Evolutionary conservation across 2,888 invertebrate species (phyloP), one percentile per base, ranked within the genome.

Genomic region (Bellardia bayeri): DNA sequence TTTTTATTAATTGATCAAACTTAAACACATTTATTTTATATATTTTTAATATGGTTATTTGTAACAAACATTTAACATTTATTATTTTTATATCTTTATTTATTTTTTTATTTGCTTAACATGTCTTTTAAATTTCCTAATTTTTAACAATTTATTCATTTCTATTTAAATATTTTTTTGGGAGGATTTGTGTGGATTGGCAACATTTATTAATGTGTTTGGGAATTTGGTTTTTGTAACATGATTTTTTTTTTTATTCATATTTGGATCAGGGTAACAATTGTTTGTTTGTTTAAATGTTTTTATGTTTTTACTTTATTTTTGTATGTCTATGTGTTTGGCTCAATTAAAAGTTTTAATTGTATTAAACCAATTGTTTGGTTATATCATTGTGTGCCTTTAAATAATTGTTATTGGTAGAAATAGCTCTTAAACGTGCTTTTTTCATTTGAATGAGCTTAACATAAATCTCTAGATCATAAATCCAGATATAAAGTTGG

Each of bases 11-110:
- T 71, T 40, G 9, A 54, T 91, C 90, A 91, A 92, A 92, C 92
- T 91, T 91, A 91, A 91, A 91, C 90, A 90, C 90, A 90, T 88
- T 86, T 90, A 88, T 91, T 90, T 40, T 23, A 64, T 37, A 37
- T 49, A 23, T 33, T 68, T 56, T 51, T 54, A n/a, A 90, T 89
- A 66, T 80, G 69, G 74, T 75, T 71, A 68, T 82, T 81, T 83
- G 75, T 82, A 82, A 85, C 85, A 81, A 81, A 76, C 80, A 88
- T 82, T 89, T 85, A 76, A 56, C 74, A 84, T 86, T 51, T 74
- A 88, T 78, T 79, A 79, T 88, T 68, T 74, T 72, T 78, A 64
- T 82, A 64, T 66, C 79, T 82, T 81, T 88, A 78, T 79, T 83
- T 78, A 23, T 85, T 45, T 76, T 66, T 58, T 42, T 16, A 56